Evolutionary conservation across 2,888 invertebrate species (phyloP), one percentile per base, ranked within the genome.

Genomic region (Mythimna pallens): DNA sequence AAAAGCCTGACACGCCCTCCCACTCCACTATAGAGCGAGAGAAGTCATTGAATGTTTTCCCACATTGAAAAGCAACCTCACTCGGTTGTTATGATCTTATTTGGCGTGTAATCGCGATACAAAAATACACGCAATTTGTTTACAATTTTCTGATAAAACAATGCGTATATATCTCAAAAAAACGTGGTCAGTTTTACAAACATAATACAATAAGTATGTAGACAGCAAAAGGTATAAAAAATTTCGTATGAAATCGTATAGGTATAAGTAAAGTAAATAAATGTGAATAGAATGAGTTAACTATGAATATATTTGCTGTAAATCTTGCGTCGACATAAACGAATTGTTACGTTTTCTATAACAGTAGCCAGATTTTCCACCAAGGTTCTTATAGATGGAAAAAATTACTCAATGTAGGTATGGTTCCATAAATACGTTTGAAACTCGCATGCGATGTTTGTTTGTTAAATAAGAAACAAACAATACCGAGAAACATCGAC

Each of bases 241-340:
- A 52, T 50, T 12, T 43, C 14, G 6, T 9, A 43, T 61, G 40
- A 36, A 62, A 47, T 63, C 22, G 14, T 59, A 50, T 58, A 14
- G 17, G 52, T 10, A 22, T 58, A 36, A 59, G 55, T 30, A 30
- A 36, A 59, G 55, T 30, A 30, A 30, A 30, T 30, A 30, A 30
- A 30, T 30, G 72, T 79, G 72, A 73, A 82, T 72, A 80, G 47
- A 65, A 69, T 65, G 58, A 40, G 59, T 73, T 73, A 65, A 61
- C 64, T 70, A 70, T 74, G 68, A 66, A 68, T 73, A 14, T 47
- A 50, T 65, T 17, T 75, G 66, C 67, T 58, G 74, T 74, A 67
- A 79, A 69, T 63, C 58, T 22, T 55, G 40, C 10, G 72, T 6
- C 25, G 63, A 47, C 52, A 75, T 71, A 76, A 76, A 34, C 2